Evolutionary conservation across 2,113 vertebrate genomes (phyloP).

Genomic region (Halcyon malimbica): DNA sequence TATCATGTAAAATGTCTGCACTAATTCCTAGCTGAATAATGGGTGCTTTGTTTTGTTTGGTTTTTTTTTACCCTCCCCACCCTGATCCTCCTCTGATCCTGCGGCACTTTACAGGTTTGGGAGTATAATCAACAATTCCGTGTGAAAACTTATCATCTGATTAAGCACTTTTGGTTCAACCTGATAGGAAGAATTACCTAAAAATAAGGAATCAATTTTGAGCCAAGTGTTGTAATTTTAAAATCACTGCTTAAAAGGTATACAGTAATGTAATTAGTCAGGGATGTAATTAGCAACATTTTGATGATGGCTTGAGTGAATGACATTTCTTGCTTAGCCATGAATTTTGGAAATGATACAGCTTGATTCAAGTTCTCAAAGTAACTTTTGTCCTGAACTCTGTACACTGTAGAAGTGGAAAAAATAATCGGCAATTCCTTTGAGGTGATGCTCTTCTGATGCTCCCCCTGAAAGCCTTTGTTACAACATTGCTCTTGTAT

Average conservation of each 20-base stretch:
- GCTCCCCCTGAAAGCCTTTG: neutral
- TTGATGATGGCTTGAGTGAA: neutral
- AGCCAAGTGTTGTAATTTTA: neutral
- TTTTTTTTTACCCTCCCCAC: too few relatives aligned
- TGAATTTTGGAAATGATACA: neutral
- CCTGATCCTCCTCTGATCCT: neutral
- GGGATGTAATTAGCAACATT: conserved; percentile 22
- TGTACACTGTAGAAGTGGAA: neutral
- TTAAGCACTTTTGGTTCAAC: neutral
- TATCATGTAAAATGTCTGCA: neutral
- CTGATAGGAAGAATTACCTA: neutral
- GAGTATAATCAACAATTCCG: neutral
- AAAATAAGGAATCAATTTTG: neutral
- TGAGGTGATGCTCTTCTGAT: neutral
- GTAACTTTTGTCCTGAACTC: neutral
- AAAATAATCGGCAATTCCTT: neutral
- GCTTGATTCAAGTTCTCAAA: neutral
- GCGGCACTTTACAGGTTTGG: neutral
- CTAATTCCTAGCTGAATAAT: neutral
- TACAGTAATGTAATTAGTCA: neutral
- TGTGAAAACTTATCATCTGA: neutral
- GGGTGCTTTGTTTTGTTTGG: neutral
- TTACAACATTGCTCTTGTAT: neutral
- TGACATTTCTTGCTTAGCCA: neutral
- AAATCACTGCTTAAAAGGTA: neutral